Percentiles rank a stretch among this genome's conserved stretches.
These are phyloP conservation scores for Cynopterus brachyotis DNA, from an alignment of 2,113 vertebrate species.

Conservation along the genomic window DNA sequence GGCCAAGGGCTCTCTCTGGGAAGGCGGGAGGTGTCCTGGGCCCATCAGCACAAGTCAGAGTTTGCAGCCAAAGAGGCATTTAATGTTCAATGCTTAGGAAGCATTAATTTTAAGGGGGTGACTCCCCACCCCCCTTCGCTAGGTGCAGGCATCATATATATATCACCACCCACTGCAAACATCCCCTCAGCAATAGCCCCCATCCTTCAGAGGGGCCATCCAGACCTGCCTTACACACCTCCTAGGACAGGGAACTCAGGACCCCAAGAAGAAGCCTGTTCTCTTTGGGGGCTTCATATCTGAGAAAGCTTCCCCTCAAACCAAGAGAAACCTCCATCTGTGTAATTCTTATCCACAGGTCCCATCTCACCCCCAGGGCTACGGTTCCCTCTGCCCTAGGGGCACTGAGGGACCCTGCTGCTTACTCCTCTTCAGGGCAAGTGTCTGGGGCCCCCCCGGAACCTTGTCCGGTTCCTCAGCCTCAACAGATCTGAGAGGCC, in stretches of 20 bases:
- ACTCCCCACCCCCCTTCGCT: accelerated
- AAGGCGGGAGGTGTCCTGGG: not conserved
- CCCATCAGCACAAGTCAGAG: not conserved
- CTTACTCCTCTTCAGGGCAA: not conserved
- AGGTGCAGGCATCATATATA: not conserved
- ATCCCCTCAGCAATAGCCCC: not conserved
- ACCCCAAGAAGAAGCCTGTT: not conserved
- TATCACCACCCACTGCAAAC: not conserved
- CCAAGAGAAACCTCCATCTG: not conserved
- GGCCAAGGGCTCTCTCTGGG: not conserved
- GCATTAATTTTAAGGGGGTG: too few species aligned
- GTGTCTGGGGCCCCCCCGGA: not conserved
- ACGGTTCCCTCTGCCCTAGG: not conserved
- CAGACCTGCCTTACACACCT: not conserved
- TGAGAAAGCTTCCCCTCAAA: not conserved
- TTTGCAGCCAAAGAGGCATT: not conserved
- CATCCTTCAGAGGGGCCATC: not conserved
- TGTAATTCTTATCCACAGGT: not conserved
- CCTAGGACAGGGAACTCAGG: not conserved
- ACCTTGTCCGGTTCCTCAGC: not conserved
- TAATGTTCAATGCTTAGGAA: not conserved
- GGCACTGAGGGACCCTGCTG: accelerated
- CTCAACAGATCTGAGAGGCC: not conserved
- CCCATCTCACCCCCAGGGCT: not conserved
- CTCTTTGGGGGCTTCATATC: not conserved